Evolutionary conservation across 30 jellyfish, hydroid and myxozoan genomes (phyloP).

Genomic region (Pelagia noctiluca): DNA sequence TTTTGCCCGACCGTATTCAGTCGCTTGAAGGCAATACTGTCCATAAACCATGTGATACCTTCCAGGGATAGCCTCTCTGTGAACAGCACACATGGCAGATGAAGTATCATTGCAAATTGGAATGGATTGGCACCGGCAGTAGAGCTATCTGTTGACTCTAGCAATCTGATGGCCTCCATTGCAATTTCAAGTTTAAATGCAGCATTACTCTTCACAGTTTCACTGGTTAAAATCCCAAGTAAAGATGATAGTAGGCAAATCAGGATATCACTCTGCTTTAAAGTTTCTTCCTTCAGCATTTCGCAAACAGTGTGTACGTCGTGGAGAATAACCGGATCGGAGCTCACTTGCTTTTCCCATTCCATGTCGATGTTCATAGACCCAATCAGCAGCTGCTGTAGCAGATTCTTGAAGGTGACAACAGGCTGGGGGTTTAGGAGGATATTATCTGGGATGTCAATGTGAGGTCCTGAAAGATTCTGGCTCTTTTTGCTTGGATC

Average conservation of each 20-base stretch:
- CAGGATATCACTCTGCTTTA: conserved; percentile 37
- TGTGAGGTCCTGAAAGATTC: too few species aligned
- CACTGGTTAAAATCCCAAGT: conserved; percentile 59
- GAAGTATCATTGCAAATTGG: conserved; percentile 30
- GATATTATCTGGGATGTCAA: conserved; percentile 5
- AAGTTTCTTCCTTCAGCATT: conserved; percentile 36
- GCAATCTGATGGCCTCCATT: conserved; percentile 20
- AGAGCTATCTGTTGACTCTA: conserved; percentile 1
- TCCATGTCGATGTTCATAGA: conserved; percentile 19
- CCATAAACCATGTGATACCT: conserved; percentile 4
- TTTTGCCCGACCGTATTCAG: background rate
- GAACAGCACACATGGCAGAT: conserved; percentile 19
- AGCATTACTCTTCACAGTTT: conserved; percentile 19
- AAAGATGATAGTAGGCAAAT: conserved; percentile 57
- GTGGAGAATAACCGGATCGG: background rate
- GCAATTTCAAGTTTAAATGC: conserved; percentile 54
- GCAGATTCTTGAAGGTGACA: background rate
- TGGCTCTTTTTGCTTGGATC: too few species aligned
- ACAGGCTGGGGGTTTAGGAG: background rate
- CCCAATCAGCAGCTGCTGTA: conserved; percentile 17
- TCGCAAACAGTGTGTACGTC: conserved; percentile 59
- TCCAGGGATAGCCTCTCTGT: conserved; percentile 19
- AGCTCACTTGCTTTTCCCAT: background rate
- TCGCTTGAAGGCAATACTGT: conserved; percentile 4
- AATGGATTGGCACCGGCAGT: background rate